A percentile compares a stretch with the other conserved stretches of the same genome.
Evolutionary conservation across 2,888 invertebrate species (phyloP).

Genomic region (Hermaeophaga mercurialis): DNA sequence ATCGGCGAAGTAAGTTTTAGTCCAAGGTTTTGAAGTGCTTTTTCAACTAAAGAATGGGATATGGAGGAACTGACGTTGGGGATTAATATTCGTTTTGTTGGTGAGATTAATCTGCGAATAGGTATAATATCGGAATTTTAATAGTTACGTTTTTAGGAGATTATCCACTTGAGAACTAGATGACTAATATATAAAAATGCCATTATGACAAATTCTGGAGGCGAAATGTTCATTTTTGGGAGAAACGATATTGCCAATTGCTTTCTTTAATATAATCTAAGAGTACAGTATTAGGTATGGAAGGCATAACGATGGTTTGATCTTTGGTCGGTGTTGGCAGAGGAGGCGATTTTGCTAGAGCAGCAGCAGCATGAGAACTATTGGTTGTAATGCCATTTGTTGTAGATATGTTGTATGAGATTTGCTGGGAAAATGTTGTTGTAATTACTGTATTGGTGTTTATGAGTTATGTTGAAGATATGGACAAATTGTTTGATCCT

Average conservation of each 20-base stretch:
- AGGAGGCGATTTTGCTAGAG: too few species aligned
- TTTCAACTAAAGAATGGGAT: background rate
- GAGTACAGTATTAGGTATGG: background rate
- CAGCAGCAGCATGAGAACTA: too few species aligned
- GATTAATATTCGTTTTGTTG: background rate
- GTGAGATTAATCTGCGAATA: background rate
- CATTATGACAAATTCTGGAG: background rate
- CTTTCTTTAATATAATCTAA: background rate
- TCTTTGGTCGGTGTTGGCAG: background rate
- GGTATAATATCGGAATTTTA: too few species aligned
- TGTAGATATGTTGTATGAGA: too few species aligned
- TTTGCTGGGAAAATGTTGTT: too few species aligned
- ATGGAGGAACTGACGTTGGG: background rate
- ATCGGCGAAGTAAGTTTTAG: conserved; percentile 8
- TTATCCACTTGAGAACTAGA: background rate
- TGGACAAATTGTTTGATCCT: too few species aligned
- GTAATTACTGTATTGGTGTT: too few species aligned
- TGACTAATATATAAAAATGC: background rate
- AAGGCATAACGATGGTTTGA: background rate
- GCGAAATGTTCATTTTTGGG: background rate
- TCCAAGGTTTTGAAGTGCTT: background rate
- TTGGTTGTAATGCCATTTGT: too few species aligned
- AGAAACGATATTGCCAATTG: background rate
- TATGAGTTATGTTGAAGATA: too few species aligned
- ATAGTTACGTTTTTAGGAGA: background rate